Percentiles rank a stretch among this genome's conserved stretches.
Evolutionary conservation across 2,797 vertebrate species (phyloP).

Genomic region (Urophycis tenuis): DNA sequence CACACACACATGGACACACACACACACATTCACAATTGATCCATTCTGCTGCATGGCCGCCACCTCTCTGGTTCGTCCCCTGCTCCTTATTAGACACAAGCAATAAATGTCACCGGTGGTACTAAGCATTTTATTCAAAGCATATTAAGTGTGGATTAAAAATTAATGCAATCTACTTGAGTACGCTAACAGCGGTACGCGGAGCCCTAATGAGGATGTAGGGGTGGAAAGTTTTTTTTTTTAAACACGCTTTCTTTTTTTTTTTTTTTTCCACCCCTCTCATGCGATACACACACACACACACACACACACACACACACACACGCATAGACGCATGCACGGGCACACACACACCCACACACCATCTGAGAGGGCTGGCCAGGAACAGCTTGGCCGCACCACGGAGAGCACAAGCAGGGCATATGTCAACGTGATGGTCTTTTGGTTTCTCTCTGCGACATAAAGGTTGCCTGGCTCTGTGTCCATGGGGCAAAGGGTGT

Average conservation of each 20-base stretch:
- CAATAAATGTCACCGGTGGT: constrained; percentile 26
- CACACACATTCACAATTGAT: constrained; percentile 37
- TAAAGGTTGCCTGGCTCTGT: constrained; percentile 69
- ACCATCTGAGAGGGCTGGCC: constrained; percentile 67
- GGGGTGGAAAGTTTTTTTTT: constrained; percentile 22
- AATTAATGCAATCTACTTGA: constrained; percentile 46
- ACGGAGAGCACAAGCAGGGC: constrained; percentile 71
- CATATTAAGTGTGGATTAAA: constrained; percentile 38
- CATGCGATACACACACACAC: constrained; percentile 23
- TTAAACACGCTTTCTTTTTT: constrained; percentile 54
- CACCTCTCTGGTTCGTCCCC: constrained; percentile 20
- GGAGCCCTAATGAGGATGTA: constrained; percentile 50
- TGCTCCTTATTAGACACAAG: constrained; percentile 29
- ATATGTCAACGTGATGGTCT: constrained; percentile 73
- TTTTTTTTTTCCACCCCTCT: constrained; percentile 33
- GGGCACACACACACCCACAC: constrained; percentile 43
- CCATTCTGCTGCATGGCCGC: constrained; percentile 22
- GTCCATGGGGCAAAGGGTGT: constrained; percentile 64
- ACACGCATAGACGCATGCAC: constrained; percentile 16
- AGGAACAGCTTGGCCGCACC: constrained; percentile 70
- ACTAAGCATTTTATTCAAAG: constrained; percentile 35
- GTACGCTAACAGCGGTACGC: constrained; percentile 41
- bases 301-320: constrained; percentile 25
- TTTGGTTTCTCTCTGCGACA: constrained; percentile 68
- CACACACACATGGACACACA: constrained; percentile 6